These are phyloP conservation scores for Nannoperca australis DNA, from an alignment of 2,797 vertebrate species.

Conservation along the genomic window DNA sequence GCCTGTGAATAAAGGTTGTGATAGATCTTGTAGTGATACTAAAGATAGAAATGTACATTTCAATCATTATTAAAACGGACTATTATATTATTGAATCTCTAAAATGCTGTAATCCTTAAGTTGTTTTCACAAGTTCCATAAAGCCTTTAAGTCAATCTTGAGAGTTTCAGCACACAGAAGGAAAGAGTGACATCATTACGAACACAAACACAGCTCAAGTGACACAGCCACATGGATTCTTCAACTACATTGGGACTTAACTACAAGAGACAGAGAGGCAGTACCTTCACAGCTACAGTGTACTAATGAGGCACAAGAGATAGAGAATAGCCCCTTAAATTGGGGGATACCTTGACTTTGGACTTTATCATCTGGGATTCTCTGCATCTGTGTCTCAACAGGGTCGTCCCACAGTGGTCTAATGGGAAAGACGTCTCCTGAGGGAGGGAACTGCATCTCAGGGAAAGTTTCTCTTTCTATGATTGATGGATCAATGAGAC, in stretches of 20 bases:
- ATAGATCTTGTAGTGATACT: constrained; percentile 15
- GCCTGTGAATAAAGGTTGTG: background rate
- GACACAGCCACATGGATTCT: constrained; percentile 82
- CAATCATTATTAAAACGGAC: constrained; percentile 7
- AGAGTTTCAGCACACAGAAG: constrained; percentile 88
- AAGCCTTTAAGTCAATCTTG: constrained; percentile 90
- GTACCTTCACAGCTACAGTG: constrained; percentile 86
- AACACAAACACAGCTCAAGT: constrained; percentile 84
- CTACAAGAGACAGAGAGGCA: constrained; percentile 89
- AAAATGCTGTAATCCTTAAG: constrained; percentile 29
- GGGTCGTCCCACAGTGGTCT: constrained; percentile 98
- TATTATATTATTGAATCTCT: constrained; percentile 18
- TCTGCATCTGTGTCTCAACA: constrained; percentile 99
- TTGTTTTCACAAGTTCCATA: constrained; percentile 54
- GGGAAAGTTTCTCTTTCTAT: constrained; percentile 93
- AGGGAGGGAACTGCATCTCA: constrained; percentile 92
- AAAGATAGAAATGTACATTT: background rate
- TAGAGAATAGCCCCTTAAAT: constrained; percentile 91
- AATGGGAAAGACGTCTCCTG: constrained; percentile 97
- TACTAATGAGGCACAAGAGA: constrained; percentile 91
- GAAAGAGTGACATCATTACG: constrained; percentile 81
- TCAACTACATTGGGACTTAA: constrained; percentile 79
- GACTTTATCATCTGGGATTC: constrained; percentile 97
- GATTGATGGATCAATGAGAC: constrained; percentile 93
- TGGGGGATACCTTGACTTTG: constrained; percentile 97